Conservation (phyloP, 2,113 vertebrate species). For the Eupsittula cactorum region DNA sequence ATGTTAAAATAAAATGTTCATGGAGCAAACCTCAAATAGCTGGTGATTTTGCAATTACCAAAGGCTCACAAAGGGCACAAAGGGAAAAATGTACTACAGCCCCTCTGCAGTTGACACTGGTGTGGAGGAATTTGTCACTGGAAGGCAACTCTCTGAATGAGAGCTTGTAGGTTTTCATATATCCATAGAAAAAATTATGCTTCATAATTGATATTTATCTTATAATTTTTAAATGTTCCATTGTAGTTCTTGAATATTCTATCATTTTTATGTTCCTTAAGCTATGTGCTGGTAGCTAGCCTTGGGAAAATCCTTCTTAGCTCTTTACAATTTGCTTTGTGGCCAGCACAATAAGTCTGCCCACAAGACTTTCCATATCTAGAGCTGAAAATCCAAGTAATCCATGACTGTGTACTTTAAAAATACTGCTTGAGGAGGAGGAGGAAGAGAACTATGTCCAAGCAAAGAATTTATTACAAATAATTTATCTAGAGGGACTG, state of each 20-base stretch:
- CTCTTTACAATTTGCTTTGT: neutral
- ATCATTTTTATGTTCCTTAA: neutral
- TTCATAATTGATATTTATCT: neutral
- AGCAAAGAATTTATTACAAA: constrained; percentile 5
- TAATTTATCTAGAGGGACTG: constrained; percentile 6
- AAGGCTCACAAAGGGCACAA: neutral
- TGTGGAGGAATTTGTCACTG: neutral
- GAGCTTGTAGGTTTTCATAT: neutral
- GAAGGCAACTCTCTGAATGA: neutral
- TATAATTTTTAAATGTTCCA: neutral
- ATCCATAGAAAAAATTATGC: neutral
- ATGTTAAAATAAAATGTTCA: neutral
- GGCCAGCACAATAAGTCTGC: neutral
- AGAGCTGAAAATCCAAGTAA: neutral
- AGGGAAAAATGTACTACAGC: neutral
- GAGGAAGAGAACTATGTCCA: neutral
- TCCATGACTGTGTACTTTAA: neutral
- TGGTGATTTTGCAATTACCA: neutral
- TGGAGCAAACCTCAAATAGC: neutral
- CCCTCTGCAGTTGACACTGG: neutral
- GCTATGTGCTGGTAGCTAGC: neutral
- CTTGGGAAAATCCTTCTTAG: neutral
- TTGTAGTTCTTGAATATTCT: neutral
- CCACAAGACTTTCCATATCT: neutral
- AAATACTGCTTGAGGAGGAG: constrained; percentile 8